phyloP scores from a whole-genome alignment of 2,113 vertebrate species.

The Austrofundulus limnaeus region DNA sequence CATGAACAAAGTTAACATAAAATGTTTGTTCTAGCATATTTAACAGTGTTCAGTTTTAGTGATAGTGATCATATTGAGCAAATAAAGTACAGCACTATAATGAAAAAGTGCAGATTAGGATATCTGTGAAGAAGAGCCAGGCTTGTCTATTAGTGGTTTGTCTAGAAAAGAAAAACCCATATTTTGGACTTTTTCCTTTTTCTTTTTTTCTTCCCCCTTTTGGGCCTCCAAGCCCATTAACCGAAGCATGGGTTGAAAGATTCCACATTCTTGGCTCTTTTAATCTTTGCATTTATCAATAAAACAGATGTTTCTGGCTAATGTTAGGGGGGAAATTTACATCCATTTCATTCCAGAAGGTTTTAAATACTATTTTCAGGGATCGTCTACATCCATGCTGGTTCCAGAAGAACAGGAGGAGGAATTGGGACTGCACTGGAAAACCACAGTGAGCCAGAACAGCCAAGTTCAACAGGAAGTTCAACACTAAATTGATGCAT shows the following conservation, averaged over 20 bases:
- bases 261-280: conserved; percentile 63
- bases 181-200: conserved; percentile 49
- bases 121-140: conserved; percentile 31
- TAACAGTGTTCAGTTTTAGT: conserved; percentile 24
- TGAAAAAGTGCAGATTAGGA: conserved; percentile 48
- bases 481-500: conserved; percentile 78
- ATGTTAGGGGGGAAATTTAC: conserved; percentile 70
- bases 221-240: conserved; percentile 70
- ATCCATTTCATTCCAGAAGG: conserved; percentile 75
- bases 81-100: conserved; percentile 33
- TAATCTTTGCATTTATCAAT: conserved; percentile 67
- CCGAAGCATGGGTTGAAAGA: conserved; percentile 69
- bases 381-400: conserved; percentile 74
- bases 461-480: conserved; percentile 76
- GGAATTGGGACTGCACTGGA: conserved; percentile 68
- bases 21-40: conserved; percentile 53
- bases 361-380: conserved; percentile 77
- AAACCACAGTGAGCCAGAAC: conserved; percentile 68
- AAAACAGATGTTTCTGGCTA: conserved; percentile 78
- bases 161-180: conserved; percentile 43
- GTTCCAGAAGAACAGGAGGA: conserved; percentile 55
- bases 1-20: conserved; percentile 51
- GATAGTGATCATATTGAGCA: conserved; percentile 47
- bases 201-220: conserved; percentile 59
- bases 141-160: conserved; percentile 57